Evolutionary conservation across 2,888 invertebrate species (phyloP).

Genomic region (Drosophila emarginata): DNA sequence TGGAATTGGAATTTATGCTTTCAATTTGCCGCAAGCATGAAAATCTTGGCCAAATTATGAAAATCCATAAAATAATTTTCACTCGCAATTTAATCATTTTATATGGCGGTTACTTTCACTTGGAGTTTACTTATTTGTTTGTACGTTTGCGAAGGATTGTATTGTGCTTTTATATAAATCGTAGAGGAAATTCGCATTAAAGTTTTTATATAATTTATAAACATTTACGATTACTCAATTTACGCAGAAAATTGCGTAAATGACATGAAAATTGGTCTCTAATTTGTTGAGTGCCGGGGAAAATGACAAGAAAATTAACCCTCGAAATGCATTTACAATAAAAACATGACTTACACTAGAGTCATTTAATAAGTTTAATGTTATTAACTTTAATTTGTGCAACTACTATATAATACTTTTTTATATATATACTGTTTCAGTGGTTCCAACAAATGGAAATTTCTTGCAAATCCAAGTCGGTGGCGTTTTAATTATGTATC

Average conservation of each 20-base stretch:
- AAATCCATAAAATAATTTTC: slow-evolving; percentile 71
- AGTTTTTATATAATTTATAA: slow-evolving; percentile 63
- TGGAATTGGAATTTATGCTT: slow-evolving; percentile 71
- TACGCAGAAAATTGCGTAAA: slow-evolving; percentile 46
- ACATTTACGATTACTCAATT: slow-evolving; percentile 47
- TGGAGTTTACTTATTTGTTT: slow-evolving; percentile 8
- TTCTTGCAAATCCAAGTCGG: too few species aligned
- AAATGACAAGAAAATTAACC: not conserved
- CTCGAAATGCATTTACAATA: not conserved
- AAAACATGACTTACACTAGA: not conserved
- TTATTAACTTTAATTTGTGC: too few species aligned
- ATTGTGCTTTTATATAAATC: slow-evolving; percentile 8
- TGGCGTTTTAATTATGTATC: too few species aligned
- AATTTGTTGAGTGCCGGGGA: not conserved
- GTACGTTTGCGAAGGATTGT: slow-evolving; percentile 4
- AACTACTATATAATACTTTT: too few species aligned
- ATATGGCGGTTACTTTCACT: slow-evolving; percentile 57
- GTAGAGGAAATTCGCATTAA: slow-evolving; percentile 20
- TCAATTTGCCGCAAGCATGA: slow-evolving; percentile 65
- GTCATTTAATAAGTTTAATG: not conserved
- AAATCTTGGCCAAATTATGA: slow-evolving; percentile 63
- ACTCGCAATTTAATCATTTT: slow-evolving; percentile 71
- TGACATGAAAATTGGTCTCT: slow-evolving; percentile 59
- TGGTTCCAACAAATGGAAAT: too few species aligned
- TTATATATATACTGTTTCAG: too few species aligned